Evolutionary conservation across 2,797 vertebrate genomes (phyloP), one percentile per base, ranked within the genome.

Genomic region (Pangasius mekongensis): DNA sequence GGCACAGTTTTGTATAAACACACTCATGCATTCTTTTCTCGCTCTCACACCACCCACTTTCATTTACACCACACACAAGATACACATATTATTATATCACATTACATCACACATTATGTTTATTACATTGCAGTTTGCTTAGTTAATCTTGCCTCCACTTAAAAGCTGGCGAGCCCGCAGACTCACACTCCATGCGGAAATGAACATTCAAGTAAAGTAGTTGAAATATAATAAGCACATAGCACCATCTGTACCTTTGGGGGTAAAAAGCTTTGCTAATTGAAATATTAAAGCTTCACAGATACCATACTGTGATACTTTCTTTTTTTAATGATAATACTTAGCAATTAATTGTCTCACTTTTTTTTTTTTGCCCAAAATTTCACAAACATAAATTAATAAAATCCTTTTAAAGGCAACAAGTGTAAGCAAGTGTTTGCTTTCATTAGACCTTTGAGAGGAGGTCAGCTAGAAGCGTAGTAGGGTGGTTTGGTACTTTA

Each of bases 321-420:
- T 88, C 14, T 27, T 49, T 58, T 88, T 52, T 56, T 64, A 93
- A 91, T 92, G 92, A 91, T 94, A 94, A 95, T 93, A 89, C 91
- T 91, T 91, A 94, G 93, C 89, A 90, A 93, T 94, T 92, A 94
- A 91, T 92, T 47, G 27, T 11, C 47, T 83, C 81, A 66, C 24
- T 60, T 43, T 3, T 24, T n/a, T 14, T 60, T n/a, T 43, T 20
- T 49, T 14, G 5, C 5, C 91, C 89, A 54, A 92, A 94, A 92
- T 87, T 91, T 86, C 84, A 92, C 87, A 88, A 84, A 89, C 90
- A 47, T 90, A n/a, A 87, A 80, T 49, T 3, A 43, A 43, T 43
- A 14, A 74, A 58, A 33, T 58, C 58, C 36, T 30, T 52, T 64
- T 20, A 73, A 54, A 11, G 30, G 16, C 80, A 83, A 84, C 71